Percentiles rank a stretch among this genome's conserved stretches.
Conservation (phyloP, 2,797 vertebrate genomes). For the Microctenopoma lineatum region DNA sequence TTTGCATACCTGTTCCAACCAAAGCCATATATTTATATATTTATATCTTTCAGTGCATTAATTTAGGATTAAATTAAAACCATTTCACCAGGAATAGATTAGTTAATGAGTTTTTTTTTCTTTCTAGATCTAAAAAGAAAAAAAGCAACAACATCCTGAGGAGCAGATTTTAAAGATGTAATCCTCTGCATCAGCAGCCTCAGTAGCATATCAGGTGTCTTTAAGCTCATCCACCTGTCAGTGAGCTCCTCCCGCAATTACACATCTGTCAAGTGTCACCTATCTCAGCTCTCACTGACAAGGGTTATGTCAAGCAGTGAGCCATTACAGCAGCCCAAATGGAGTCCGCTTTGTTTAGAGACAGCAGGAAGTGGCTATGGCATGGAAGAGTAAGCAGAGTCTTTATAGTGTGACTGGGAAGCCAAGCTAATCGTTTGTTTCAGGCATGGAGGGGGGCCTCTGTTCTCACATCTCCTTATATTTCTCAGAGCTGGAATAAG, state of each 20-base stretch:
- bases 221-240: slow-evolving; percentile 84
- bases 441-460: slow-evolving; percentile 12
- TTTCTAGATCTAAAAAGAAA: neutral
- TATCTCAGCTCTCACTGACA: slow-evolving; percentile 79
- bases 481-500: slow-evolving; percentile 69
- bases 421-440: slow-evolving; percentile 68
- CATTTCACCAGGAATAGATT: slow-evolving; percentile 60
- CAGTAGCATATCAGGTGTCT: slow-evolving; percentile 82
- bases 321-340: slow-evolving; percentile 82
- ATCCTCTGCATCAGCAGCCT: slow-evolving; percentile 72
- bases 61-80: slow-evolving; percentile 58
- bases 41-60: slow-evolving; percentile 44
- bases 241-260: slow-evolving; percentile 84
- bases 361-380: slow-evolving; percentile 74
- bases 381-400: slow-evolving; percentile 81
- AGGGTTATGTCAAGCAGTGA: slow-evolving; percentile 86
- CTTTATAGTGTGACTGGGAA: slow-evolving; percentile 71
- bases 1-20: slow-evolving; percentile 43
- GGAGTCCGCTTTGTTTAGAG: slow-evolving; percentile 83
- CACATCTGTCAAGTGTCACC: slow-evolving; percentile 87
- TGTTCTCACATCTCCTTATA: slow-evolving; percentile 55
- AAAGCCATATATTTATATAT: slow-evolving; percentile 37
- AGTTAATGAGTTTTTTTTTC: neutral
- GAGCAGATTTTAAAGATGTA: slow-evolving; percentile 71
- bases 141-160: slow-evolving; percentile 53